Conservation (phyloP, 35 echinoderm and acorn worm species). For the Acanthaster planci region DNA sequence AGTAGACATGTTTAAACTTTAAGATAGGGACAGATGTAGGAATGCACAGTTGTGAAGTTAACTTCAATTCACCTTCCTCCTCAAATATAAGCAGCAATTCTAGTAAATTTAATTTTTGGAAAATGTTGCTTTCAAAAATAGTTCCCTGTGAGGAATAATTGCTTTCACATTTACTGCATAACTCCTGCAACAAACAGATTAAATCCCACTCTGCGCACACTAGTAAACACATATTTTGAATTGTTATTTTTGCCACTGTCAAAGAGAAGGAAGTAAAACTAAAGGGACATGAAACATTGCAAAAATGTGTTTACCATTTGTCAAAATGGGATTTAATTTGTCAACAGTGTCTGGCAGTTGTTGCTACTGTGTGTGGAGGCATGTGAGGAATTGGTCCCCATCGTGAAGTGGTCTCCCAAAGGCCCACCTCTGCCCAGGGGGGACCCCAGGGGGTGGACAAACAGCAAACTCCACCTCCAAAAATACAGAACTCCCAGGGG, state of each 20-base stretch:
- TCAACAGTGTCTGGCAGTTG: background rate
- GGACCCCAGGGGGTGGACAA: slow-evolving; percentile 1
- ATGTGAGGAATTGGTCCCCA: background rate
- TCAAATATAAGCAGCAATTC: no score
- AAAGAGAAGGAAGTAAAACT: background rate
- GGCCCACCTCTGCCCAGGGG: background rate
- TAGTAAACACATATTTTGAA: background rate
- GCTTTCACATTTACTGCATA: no score
- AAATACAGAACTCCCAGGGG: background rate
- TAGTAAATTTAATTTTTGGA: no score
- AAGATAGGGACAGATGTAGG: no score
- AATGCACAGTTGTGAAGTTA: no score
- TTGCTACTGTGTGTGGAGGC: slow-evolving; percentile 9
- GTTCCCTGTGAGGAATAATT: no score
- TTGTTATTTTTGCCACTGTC: background rate
- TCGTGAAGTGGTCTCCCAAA: background rate
- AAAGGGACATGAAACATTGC: background rate
- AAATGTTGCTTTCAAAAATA: no score
- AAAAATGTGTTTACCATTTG: slow-evolving; percentile 29
- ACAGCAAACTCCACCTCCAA: background rate
- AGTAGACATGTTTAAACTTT: no score
- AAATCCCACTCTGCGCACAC: no score
- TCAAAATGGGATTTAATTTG: slow-evolving; percentile 19
- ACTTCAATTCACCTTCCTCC: no score
- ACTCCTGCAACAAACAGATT: no score